Evolutionary conservation across 2,888 invertebrate genomes (phyloP), one percentile per base, ranked within the genome.

Genomic region (Barypeithes pellucidus): DNA sequence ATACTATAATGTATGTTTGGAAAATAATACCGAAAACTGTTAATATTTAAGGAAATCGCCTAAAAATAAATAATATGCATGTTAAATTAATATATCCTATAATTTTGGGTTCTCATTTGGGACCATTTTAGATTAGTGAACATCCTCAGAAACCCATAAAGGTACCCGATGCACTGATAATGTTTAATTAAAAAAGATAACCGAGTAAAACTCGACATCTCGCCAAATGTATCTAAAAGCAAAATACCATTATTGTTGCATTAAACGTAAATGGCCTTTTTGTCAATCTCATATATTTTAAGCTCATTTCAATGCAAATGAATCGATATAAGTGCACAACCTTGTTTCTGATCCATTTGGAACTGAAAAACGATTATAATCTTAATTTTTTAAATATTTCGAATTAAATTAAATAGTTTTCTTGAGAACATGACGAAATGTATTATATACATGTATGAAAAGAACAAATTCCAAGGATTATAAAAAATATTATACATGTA

Each of bases 251-350:
- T 65, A 65, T 71, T 71, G 62, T 61, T 68, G 18, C 57, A 57
- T 67, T 67, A 67, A 68, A n/a, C 3, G 7, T 24, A 67, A 61
- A 61, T 33, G 62, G 16, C 24, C 5, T 45, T 72, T 72, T 66
- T 72, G 45, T 57, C 11, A 67, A 59, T 50, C 62, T 72, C 54
- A 67, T 61, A 72, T 67, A 75, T 73, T 79, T 75, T 77, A 69
- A 75, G 74, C 18, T 65, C 75, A 77, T 79, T 78, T 78, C 72
- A 78, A 79, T 79, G 79, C 75, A 77, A 79, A 79, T 78, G 79
- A 79, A 75, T 43, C 70, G 73, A 77, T 78, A 77, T 78, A 77
- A 79, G 79, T 79, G 79, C 79, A 77, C 69, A 79, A 75, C 76
- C 79, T 79, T 79, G 79, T 79, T 78, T 75, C 73, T 57, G 72